Base-by-base conservation (phyloP, 2,113 vertebrate species). In the Mustelus asterias region DNA sequence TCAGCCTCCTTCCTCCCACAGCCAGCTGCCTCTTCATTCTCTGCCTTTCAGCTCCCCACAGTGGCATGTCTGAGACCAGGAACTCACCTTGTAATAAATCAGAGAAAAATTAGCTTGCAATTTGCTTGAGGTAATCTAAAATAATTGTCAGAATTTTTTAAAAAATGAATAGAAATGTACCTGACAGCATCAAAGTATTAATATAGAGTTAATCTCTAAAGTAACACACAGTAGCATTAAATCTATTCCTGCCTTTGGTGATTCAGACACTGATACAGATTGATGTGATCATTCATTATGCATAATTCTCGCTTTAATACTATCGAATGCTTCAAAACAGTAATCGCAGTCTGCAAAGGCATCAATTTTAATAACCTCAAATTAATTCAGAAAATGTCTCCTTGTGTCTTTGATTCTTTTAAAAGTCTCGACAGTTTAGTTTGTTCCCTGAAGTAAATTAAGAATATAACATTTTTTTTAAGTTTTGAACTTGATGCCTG, bases 201-300 rank as follows among this genome's bases (percentile, higher is more conserved):
- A 93, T 65, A 63, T 37, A 37, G 89, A 65, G n/a, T 93, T 93
- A 93, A 93, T 93, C 89, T 93, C 60, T 33, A 65, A 65, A 93
- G 89, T 44, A 63, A 93, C 33, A 93, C n/a, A 93, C 60, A 93
- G 16, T 58, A 65, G 60, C 20, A 33, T 93, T 93, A 65, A 93
- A 93, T 67, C 58, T 93, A 63, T 93, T 93, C 18, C 89, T 93
- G 89, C 60, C 33, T 11, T 67, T 93, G 60, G 60, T 93, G 60
- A 16, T 67, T 65, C 60, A 93, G 89, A 93, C 89, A 67, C 14
- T 67, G 89, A 93, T 93, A 65, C 89, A 93, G 89, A 93, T 93
- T 93, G 89, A 93, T 93, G 89, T 93, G 89, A 93, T 93, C 89
- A 93, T 93, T 93, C 89, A 93, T 93, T 65, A 93, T 93, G 89